Percentiles rank a stretch among this genome's conserved stretches.
These are phyloP conservation scores for Mesorhabditis belari DNA, from an alignment of 2,888 invertebrate genomes.

Conservation along the genomic window DNA sequence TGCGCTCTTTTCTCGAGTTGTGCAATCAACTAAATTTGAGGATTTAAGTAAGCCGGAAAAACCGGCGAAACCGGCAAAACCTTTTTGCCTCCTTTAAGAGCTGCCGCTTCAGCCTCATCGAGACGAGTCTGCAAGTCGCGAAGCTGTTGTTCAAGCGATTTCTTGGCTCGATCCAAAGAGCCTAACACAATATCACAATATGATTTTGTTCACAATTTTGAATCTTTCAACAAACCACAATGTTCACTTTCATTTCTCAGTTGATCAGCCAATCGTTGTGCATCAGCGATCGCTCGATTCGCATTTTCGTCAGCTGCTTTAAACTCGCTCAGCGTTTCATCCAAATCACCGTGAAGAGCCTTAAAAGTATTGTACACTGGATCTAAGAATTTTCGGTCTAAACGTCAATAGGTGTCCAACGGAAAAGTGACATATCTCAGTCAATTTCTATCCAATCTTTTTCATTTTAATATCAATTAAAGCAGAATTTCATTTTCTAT, in stretches of 20 bases:
- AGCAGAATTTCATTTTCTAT: too few species aligned
- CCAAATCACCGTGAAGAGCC: slow-evolving; percentile 87
- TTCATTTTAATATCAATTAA: too few species aligned
- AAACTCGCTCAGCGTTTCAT: slow-evolving; percentile 95
- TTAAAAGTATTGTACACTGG: too few species aligned
- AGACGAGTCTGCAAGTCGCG: slow-evolving; percentile 79
- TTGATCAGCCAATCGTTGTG: slow-evolving; percentile 94
- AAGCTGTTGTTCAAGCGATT: slow-evolving; percentile 79
- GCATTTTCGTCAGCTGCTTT: slow-evolving; percentile 98
- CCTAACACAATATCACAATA: slow-evolving; percentile 63
- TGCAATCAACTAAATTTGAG: slow-evolving; percentile 69
- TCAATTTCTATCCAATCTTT: too few species aligned
- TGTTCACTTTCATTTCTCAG: slow-evolving; percentile 78
- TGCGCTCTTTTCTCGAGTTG: slow-evolving; percentile 81
- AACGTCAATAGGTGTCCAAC: too few species aligned
- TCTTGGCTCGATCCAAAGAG: slow-evolving; percentile 94
- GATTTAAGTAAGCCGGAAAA: background rate
- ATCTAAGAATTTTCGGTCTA: too few species aligned
- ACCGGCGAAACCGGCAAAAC: slow-evolving; percentile 80
- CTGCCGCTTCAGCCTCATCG: slow-evolving; percentile 76
- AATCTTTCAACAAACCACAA: slow-evolving; percentile 54
- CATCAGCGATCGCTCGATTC: slow-evolving; percentile 71
- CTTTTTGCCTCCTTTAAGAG: slow-evolving; percentile 85
- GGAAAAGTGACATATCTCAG: too few species aligned
- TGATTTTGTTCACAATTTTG: background rate